phyloP scores from a whole-genome alignment of 1,140 invertebrate genomes.

The Camponotus floridanus region DNA sequence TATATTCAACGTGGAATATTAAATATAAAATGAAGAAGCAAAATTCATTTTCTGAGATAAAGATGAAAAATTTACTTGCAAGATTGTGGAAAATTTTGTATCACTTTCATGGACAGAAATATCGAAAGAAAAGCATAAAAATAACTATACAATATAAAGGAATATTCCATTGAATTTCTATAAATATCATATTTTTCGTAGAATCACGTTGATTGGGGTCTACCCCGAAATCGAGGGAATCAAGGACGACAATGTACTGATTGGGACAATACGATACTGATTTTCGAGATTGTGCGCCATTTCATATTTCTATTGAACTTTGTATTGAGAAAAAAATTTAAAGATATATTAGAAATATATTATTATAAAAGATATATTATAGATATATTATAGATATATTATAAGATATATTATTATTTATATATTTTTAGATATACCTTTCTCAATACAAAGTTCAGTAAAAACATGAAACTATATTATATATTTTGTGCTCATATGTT shows the following conservation, averaged over 20 bases:
- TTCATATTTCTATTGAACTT: conserved; percentile 8
- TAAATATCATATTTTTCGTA: not conserved
- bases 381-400: too few relatives aligned
- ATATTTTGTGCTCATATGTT: too few relatives aligned
- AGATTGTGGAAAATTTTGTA: conserved; percentile 1
- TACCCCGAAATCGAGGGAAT: conserved; percentile 3
- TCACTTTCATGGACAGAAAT: not conserved
- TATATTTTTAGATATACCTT: too few relatives aligned
- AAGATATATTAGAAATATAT: too few relatives aligned
- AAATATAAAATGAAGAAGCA: not conserved
- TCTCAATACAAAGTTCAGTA: too few relatives aligned
- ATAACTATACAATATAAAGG: not conserved
- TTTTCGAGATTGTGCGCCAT: conserved; percentile 12
- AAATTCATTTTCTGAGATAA: not conserved
- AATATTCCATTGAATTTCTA: conserved; percentile 2
- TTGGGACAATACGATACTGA: conserved; percentile 5
- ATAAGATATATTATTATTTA: too few relatives aligned
- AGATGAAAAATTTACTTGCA: not conserved
- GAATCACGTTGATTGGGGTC: conserved; percentile 28
- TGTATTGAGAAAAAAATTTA: not conserved
- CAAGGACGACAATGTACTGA: conserved; percentile 16
- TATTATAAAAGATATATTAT: too few relatives aligned
- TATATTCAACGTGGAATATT: not conserved
- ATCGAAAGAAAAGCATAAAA: not conserved
- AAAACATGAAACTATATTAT: too few relatives aligned